Conservation (phyloP, 2,113 vertebrate species). For the Saimiri boliviensis region DNA sequence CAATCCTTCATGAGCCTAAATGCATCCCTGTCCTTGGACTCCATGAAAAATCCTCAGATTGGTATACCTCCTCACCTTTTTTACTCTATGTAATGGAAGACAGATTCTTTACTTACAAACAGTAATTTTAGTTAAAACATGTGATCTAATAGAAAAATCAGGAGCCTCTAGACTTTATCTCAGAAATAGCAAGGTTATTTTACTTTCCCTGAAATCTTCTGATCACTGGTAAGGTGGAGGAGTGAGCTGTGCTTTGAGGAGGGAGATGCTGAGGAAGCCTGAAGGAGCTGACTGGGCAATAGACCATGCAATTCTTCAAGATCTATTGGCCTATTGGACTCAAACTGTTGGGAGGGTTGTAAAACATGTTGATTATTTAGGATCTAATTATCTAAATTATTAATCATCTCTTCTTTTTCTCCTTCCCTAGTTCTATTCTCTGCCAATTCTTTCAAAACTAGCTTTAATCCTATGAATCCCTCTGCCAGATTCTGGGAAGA, state of each 20-base stretch:
- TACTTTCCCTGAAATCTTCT: not conserved
- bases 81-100: not conserved
- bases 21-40: not conserved
- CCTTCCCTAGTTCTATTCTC: not conserved
- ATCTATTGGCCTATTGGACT: not conserved
- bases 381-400: constrained; percentile 67
- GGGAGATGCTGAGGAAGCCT: not conserved
- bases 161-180: not conserved
- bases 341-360: constrained; percentile 2
- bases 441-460: constrained; percentile 58
- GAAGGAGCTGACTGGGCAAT: not conserved
- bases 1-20: not conserved
- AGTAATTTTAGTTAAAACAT: not conserved
- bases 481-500: constrained; percentile 55
- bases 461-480: constrained; percentile 64
- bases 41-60: not conserved
- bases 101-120: not conserved
- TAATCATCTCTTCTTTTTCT: constrained; percentile 3
- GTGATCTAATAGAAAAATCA: not conserved
- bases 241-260: not conserved
- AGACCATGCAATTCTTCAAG: not conserved
- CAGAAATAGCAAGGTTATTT: not conserved
- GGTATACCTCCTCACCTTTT: not conserved
- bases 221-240: not conserved
- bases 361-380: constrained; percentile 63